Conservation (phyloP, 2,113 vertebrate genomes). For the Xyrauchen texanus region DNA sequence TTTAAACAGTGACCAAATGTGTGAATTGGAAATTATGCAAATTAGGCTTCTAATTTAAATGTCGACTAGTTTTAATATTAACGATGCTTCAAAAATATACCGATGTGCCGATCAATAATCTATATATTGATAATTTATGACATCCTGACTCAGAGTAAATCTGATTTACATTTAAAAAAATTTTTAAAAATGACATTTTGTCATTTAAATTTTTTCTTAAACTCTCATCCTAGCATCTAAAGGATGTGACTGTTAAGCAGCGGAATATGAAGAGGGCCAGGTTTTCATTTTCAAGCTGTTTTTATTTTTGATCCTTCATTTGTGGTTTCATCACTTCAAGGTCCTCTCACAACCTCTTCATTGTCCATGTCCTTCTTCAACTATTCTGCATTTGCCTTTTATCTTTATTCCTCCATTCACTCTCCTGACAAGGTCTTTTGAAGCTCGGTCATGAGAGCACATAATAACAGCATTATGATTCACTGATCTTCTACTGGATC, state of each 20-base stretch:
- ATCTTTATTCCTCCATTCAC: slow-evolving; percentile 31
- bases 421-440: slow-evolving; percentile 22
- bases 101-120: no score
- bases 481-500: slow-evolving; percentile 30
- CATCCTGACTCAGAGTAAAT: no score
- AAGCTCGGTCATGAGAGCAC: slow-evolving; percentile 37
- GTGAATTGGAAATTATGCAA: no score
- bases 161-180: no score
- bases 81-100: no score
- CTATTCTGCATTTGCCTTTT: slow-evolving; percentile 19
- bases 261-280: background rate
- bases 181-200: background rate
- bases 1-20: no score
- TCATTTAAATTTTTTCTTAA: background rate
- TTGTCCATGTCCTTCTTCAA: slow-evolving; percentile 12
- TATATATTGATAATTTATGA: no score
- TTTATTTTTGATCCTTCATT: slow-evolving; percentile 9
- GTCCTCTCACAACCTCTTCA: slow-evolving; percentile 8
- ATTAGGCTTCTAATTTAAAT: no score
- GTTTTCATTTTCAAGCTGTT: slow-evolving; percentile 17
- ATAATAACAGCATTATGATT: slow-evolving; percentile 41
- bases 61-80: no score
- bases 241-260: background rate
- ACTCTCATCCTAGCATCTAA: background rate
- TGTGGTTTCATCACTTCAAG: background rate